Conservation (phyloP, 2,113 vertebrate species). For the Pontoporia blainvillei region DNA sequence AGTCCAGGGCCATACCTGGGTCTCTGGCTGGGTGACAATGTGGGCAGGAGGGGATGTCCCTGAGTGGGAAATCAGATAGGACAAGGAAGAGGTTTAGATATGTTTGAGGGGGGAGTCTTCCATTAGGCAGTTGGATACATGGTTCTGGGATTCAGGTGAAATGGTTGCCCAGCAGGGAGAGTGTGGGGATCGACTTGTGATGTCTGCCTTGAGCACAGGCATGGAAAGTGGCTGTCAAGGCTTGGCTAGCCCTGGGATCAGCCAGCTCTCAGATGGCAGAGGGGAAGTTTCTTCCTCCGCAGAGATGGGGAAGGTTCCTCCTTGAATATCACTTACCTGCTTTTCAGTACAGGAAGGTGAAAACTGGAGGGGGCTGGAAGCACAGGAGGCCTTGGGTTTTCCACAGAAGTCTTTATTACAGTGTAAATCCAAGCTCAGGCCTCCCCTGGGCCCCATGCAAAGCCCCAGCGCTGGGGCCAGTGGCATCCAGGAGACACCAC, state of each 20-base stretch:
- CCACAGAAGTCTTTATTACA: constrained; percentile 78
- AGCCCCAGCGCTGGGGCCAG: constrained; percentile 23
- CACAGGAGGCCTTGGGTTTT: constrained; percentile 59
- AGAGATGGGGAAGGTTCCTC: background rate
- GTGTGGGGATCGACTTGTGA: background rate
- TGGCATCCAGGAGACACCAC: constrained; percentile 13
- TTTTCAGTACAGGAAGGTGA: background rate
- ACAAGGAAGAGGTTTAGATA: background rate
- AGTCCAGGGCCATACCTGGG: background rate
- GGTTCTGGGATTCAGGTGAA: background rate
- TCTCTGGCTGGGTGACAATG: background rate
- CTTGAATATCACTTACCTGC: background rate
- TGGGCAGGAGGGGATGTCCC: background rate
- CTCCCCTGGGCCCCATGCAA: constrained; percentile 71
- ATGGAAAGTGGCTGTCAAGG: background rate
- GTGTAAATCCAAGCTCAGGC: constrained; percentile 74
- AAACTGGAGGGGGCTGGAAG: constrained; percentile 18
- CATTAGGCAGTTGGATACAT: background rate
- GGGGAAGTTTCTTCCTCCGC: background rate
- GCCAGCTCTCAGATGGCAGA: background rate
- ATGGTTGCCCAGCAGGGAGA: background rate
- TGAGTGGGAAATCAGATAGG: background rate
- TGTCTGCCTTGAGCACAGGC: background rate
- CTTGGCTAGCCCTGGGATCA: background rate
- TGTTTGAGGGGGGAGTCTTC: background rate